phyloP scores from a whole-genome alignment of 2,888 invertebrate species.

The Lamellibrachia columna region DNA sequence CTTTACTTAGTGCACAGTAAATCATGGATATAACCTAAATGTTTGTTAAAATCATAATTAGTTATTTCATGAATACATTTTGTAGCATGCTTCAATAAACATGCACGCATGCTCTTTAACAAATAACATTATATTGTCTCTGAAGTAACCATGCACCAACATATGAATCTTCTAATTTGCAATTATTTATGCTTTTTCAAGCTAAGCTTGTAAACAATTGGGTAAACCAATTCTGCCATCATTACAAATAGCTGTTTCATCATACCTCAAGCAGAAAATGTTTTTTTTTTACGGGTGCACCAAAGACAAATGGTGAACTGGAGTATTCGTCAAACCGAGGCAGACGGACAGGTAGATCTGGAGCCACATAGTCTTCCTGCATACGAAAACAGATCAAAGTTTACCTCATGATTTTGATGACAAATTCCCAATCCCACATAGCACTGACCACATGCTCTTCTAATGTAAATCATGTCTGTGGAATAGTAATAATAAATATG shows the following conservation, averaged over 20 bases:
- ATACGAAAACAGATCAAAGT: constrained; percentile 20
- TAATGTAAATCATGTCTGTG: too few species aligned
- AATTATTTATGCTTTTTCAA: too few species aligned
- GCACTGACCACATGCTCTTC: too few species aligned
- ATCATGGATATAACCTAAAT: neutral
- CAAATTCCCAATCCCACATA: too few species aligned
- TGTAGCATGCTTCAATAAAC: neutral
- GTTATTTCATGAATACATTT: neutral
- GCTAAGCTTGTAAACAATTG: neutral
- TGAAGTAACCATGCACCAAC: neutral
- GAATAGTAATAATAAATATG: neutral
- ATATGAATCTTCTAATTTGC: too few species aligned
- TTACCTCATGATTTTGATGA: neutral
- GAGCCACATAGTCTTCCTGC: constrained; percentile 51
- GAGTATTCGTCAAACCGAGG: constrained; percentile 43
- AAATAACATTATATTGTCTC: neutral
- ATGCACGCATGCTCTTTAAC: neutral
- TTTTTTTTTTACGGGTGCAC: constrained; percentile 41
- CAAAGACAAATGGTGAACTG: constrained; percentile 40
- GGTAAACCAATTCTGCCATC: neutral
- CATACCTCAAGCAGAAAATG: constrained; percentile 54
- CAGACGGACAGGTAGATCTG: constrained; percentile 44
- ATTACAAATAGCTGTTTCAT: neutral
- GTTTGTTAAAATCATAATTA: neutral
- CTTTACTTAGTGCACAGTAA: neutral